Base-by-base conservation (phyloP, 1,140 invertebrate species). In the Ooceraea biroi region DNA sequence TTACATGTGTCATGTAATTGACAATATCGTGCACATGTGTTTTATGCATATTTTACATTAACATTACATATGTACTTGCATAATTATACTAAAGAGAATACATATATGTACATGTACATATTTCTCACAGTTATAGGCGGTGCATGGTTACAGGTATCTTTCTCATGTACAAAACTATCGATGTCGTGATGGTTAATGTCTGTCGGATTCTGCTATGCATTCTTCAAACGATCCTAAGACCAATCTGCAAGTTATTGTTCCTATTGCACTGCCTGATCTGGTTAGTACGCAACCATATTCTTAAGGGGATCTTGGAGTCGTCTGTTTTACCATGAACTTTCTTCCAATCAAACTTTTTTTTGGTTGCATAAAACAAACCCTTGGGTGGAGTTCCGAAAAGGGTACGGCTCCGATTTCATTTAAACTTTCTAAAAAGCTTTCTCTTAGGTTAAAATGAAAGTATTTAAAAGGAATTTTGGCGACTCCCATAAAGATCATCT, bases 201-300 rank as follows among this genome's bases (percentile, higher is more conserved):
- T 92, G 91, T 41, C 77, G 90, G 19, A 88, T 93, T 61, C 44
- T 92, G 10, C 82, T 91, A 22, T 91, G 89, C 55, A 58, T 89
- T 58, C 55, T 71, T 11, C 84, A 78, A 22, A 48, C 68, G 27
- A 41, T 17, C 88, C 86, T 85, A 86, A 91, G 82, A 84, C 61
- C 84, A 41, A 72, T 91, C 19, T 82, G 88, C 2, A 93, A 91
- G 78, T 60, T 91, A 50, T 69, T 93, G 11, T 91, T 93, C 19
- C 44, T 63, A 11, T 36, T 91, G 58, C 90, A 93, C 68, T 90
- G 91, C 57, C 36, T 91, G 0, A 92, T 85, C 66, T 93, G 92
- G 93, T 93, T 74, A 76, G 87, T 90, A 65, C 1, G 57, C n/a
- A 41, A 12, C 52, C 44, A 46, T 57, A 73, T 46, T 46, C 48